Conservation (phyloP, 2,797 vertebrate species). For the Microctenopoma stevenorrisi region DNA sequence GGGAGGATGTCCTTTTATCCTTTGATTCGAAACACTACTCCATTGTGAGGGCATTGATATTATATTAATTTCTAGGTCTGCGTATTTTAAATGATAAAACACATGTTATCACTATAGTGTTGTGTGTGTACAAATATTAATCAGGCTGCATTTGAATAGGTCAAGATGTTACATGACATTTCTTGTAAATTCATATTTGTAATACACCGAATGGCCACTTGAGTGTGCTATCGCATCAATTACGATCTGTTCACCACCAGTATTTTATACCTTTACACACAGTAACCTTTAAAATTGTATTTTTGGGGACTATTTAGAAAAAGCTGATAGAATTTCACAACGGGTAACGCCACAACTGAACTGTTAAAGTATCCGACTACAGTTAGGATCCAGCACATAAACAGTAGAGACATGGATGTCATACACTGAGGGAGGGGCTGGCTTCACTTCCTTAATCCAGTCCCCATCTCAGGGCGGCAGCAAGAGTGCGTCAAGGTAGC, state of each 20-base stretch:
- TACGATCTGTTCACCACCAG: neutral
- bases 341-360: neutral
- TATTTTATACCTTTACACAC: neutral
- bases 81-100: neutral
- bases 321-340: neutral
- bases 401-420: neutral
- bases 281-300: neutral
- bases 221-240: conserved; percentile 47
- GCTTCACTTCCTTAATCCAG: conserved; percentile 75
- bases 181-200: conserved; percentile 29
- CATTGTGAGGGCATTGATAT: conserved; percentile 19
- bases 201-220: conserved; percentile 51
- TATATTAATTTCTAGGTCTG: neutral
- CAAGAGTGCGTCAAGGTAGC: conserved; percentile 19
- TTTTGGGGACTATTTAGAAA: neutral
- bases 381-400: neutral
- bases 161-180: conserved; percentile 2
- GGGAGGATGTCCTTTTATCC: conserved; percentile 13
- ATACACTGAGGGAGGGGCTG: conserved; percentile 35
- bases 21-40: conserved; percentile 3
- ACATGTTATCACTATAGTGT: neutral
- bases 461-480: conserved; percentile 45
- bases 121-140: neutral
- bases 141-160: neutral
- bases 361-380: neutral